A percentile compares a stretch with the other conserved stretches of the same genome.
These are phyloP conservation scores for Epizoanthus scotinus DNA, from an alignment of 92 coral and sea anemone species.

Conservation along the genomic window DNA sequence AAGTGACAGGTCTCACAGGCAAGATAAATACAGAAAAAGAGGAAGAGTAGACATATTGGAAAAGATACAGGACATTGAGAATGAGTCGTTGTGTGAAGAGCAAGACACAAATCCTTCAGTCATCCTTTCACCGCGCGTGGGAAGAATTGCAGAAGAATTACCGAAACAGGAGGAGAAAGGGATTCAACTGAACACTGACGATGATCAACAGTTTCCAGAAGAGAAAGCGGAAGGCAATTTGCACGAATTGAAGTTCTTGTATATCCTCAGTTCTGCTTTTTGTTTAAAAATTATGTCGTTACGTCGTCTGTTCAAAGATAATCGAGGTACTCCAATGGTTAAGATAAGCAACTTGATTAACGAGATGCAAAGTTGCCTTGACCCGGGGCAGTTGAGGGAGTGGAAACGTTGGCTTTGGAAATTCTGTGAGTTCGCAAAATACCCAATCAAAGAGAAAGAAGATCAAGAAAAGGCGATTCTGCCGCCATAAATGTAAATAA, in stretches of 20 bases:
- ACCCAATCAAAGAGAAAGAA: not conserved
- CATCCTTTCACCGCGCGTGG: not conserved
- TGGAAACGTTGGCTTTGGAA: not conserved
- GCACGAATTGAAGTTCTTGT: not conserved
- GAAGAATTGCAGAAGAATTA: not conserved
- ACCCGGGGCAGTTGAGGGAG: not conserved
- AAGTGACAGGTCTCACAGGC: not conserved
- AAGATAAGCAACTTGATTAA: not conserved
- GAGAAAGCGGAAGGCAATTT: not conserved
- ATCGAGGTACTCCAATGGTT: not conserved
- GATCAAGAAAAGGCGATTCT: too few relatives aligned
- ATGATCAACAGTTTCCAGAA: constrained; percentile 8
- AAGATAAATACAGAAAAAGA: not conserved
- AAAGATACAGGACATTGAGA: not conserved
- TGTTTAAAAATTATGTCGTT: not conserved
- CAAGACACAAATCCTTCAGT: not conserved
- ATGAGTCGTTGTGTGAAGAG: not conserved
- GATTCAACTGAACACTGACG: constrained; percentile 15
- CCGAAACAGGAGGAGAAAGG: not conserved
- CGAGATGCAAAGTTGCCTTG: not conserved
- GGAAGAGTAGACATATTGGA: not conserved
- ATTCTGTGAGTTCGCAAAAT: not conserved
- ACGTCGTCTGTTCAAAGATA: not conserved
- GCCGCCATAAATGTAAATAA: not conserved
- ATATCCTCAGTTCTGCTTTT: not conserved